Conservation (phyloP, 2,797 vertebrate genomes). For the Hozukius guyotensis region DNA sequence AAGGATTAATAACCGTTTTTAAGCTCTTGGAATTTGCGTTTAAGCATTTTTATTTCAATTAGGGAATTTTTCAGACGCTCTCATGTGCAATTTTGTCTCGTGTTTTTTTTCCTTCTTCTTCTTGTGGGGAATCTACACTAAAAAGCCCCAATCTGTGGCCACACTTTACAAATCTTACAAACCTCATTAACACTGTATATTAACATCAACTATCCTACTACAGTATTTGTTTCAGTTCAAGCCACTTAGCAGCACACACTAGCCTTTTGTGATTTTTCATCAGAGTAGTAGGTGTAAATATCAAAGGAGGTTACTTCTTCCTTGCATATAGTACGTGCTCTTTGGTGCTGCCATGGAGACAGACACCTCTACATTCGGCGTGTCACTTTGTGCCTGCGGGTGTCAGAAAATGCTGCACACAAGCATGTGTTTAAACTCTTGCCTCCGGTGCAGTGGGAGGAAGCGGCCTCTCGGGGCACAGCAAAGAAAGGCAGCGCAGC, state of each 20-base stretch:
- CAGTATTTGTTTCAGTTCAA: constrained; percentile 11
- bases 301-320: constrained; percentile 35
- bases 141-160: not conserved
- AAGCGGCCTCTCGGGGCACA: constrained; percentile 56
- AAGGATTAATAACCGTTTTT: constrained; percentile 39
- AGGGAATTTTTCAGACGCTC: not conserved
- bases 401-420: constrained; percentile 67
- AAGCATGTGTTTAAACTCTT: constrained; percentile 68
- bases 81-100: not conserved
- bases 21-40: constrained; percentile 16
- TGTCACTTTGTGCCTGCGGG: constrained; percentile 60
- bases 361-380: constrained; percentile 62
- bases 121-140: not conserved
- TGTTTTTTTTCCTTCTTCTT: not conserved
- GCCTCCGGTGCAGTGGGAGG: constrained; percentile 60
- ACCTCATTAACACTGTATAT: not conserved
- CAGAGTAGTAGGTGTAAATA: constrained; percentile 36
- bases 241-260: constrained; percentile 7
- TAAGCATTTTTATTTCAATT: not conserved
- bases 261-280: constrained; percentile 34
- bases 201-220: not conserved
- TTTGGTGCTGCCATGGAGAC: constrained; percentile 70
- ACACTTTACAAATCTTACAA: not conserved
- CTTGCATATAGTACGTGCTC: constrained; percentile 40
- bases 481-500: constrained; percentile 44